A percentile compares a stretch with the other conserved stretches of the same genome.
Evolutionary conservation across 2,797 vertebrate species (phyloP).

Genomic region (Crypturellus tataupa): DNA sequence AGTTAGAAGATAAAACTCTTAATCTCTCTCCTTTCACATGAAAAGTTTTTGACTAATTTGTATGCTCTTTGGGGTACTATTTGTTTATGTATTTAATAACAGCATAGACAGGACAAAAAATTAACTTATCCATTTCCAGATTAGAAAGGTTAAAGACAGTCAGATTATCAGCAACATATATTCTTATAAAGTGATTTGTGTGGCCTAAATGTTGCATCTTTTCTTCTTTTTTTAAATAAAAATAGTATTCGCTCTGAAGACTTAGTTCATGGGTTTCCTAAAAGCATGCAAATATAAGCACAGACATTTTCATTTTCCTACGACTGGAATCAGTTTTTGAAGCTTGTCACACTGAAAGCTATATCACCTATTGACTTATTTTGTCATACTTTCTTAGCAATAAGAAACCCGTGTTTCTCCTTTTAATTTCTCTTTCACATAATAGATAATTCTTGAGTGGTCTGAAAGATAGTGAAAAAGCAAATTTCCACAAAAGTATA

Average conservation of each 20-base stretch:
- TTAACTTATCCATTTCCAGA: not conserved
- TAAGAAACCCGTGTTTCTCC: not conserved
- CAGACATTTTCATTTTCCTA: not conserved
- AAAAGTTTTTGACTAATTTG: not conserved
- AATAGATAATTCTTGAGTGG: not conserved
- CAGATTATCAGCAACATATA: not conserved
- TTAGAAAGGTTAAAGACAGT: not conserved
- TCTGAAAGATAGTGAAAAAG: slow-evolving; percentile 2
- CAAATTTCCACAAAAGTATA: not conserved
- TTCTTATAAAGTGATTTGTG: not conserved
- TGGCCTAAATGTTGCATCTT: not conserved
- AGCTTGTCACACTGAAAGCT: not conserved
- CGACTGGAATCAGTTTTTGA: not conserved
- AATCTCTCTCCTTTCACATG: not conserved
- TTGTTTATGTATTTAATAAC: not conserved
- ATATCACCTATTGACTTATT: slow-evolving; percentile 47
- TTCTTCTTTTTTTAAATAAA: not conserved
- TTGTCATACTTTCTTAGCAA: not conserved
- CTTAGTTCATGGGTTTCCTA: not conserved
- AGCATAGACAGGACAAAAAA: not conserved
- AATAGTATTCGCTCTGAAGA: not conserved
- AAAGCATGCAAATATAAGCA: not conserved
- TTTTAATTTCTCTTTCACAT: slow-evolving; percentile 37
- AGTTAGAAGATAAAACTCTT: not conserved
- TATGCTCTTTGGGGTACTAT: not conserved